Base-by-base conservation (phyloP, 1,140 invertebrate species). In the Diploscapter pachys region DNA sequence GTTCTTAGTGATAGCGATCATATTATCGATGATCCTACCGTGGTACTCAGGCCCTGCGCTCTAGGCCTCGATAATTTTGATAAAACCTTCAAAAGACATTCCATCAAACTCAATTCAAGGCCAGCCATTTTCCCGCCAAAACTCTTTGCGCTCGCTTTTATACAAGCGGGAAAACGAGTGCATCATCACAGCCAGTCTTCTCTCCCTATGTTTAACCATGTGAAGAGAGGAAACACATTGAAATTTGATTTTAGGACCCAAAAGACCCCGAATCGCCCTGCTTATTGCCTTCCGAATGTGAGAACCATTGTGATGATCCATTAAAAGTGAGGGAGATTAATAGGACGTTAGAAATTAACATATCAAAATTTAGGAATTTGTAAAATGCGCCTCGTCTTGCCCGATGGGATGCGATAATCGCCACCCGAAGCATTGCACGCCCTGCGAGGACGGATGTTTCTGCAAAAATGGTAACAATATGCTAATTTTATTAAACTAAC, bases 381-480 rank as follows among this genome's bases (percentile, higher is more conserved):
- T 76, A 11, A 71, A 62, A 4, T 76, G 75, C 52, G 75, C 69
- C 31, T 75, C 72, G 50, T 76, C 75, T 5, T 76, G 75, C 55
- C 75, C 75, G 9, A 65, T 76, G 31, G 75, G 75, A 71, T 76
- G 75, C 56, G 75, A 76, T 50, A 76, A 76, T 55, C 69, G 68
- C 2, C 70, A 71, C 63, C 75, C 75, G 3, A 76, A 62, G 31
- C 71, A 65, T 48, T 76, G 75, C 56, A 73, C 75, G 31, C 75
- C 75, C 4, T 76, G 75, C 13, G 56, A 63, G 31, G 62, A 69
- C 52, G 75, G 75, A 48, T 76, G 75, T 13, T 76, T 71, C 69
- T 76, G 75, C 63, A 71, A 70, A 52, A 76, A 76, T 61, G 75
- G 71, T 72, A 6, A 68, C 50, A 5, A 71, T 71, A 2, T 5